Evolutionary conservation across 2,797 vertebrate genomes (phyloP).

Genomic region (Erethizon dorsatum): DNA sequence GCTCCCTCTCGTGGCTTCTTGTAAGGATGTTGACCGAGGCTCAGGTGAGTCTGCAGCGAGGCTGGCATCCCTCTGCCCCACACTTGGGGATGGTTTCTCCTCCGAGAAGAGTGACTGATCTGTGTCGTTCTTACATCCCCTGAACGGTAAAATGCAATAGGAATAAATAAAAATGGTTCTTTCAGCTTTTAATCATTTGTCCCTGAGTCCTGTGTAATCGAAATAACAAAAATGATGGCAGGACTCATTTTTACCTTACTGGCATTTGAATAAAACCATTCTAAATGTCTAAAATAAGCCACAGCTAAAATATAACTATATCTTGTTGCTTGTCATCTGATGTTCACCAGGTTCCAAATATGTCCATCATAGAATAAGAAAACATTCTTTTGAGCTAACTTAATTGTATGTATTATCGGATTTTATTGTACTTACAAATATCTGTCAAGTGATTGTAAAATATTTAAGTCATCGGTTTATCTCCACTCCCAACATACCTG

Average conservation of each 20-base stretch:
- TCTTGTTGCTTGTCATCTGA: background rate
- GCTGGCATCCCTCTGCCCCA: background rate
- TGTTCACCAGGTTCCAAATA: background rate
- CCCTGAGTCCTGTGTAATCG: background rate
- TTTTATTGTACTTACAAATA: background rate
- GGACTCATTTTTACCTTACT: background rate
- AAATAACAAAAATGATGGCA: background rate
- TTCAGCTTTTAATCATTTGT: background rate
- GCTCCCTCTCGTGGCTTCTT: conserved; percentile 84
- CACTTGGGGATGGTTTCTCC: background rate
- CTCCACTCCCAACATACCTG: background rate
- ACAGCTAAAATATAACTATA: background rate
- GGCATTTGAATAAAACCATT: background rate
- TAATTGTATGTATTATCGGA: background rate
- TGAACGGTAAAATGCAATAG: background rate
- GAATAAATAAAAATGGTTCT: background rate
- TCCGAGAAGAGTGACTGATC: background rate
- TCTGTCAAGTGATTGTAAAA: background rate
- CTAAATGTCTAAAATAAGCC: background rate
- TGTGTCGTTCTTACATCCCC: background rate
- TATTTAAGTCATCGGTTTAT: background rate
- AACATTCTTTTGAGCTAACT: background rate
- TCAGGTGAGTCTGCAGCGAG: background rate
- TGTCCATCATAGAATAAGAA: background rate
- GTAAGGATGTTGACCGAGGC: fast-evolving